Evolutionary conservation across 2,888 invertebrate species (phyloP), one percentile per base, ranked within the genome.

Genomic region (Platynereis dumerilii): DNA sequence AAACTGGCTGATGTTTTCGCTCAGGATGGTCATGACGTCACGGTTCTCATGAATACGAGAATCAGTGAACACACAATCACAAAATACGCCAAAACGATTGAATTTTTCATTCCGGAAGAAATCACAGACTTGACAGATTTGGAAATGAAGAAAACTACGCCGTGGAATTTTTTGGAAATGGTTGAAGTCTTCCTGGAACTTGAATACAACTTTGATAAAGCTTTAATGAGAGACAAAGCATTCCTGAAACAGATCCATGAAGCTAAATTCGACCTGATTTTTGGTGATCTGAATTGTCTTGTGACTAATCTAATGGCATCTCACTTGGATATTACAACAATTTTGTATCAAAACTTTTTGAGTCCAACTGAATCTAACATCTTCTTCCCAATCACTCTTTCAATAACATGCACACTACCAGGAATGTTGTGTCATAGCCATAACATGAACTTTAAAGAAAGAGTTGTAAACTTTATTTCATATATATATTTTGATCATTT

Each of bases 371-470:
- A 42, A 10, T 10, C 12, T 10, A 42, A 10, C 10, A 42, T 42
- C 12, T 42, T 42, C 42, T 42, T 12, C 42, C 42, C 42, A 42
- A 10, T 12, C 12, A 42, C 17, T 10, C 42, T 17, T 12, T 42
- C 42, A 12, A 12, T 42, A 12, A 17, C 17, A 17, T 42, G 42
- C 17, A 10, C 42, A 12, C 17, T 12, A 12, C 10, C 17, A 17
- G 42, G 42, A 10, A 42, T 42, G 42, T 12, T 17, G 12, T 55
- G 61, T 17, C 39, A 34, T 7, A 34, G 29, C 5, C 55, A 55
- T 55, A 56, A 62, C 22, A 56, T 62, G 62, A 17, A 44, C n/a
- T 57, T 62, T 29, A 27, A 27, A 28, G 62, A 56, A 44, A 42
- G 62, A 27, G 27, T 56, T 22, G n/a, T 12, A 2, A 62, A 56